Conservation (phyloP, 2,113 vertebrate genomes). For the Datnioides undecimradiatus region DNA sequence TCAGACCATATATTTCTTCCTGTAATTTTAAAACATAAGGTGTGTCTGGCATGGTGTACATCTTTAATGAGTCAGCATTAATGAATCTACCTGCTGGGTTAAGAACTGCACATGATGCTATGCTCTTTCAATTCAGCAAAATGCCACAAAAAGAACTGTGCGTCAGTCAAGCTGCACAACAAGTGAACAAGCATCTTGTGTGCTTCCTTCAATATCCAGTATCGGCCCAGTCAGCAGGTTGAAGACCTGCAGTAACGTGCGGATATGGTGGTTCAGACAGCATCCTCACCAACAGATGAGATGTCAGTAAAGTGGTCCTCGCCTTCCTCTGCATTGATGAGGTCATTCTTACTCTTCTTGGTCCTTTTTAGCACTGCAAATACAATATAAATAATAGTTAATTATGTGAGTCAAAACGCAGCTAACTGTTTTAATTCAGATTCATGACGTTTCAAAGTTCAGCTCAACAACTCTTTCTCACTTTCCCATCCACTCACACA, state of each 20-base stretch:
- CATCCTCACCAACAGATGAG: constrained; percentile 92
- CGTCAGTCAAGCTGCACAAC: not conserved
- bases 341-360: constrained; percentile 95
- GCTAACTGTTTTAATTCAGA: not conserved
- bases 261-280: constrained; percentile 6
- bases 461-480: not conserved
- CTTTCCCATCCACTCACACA: too few relatives aligned
- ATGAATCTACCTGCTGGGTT: too few relatives aligned
- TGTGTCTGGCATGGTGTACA: too few relatives aligned
- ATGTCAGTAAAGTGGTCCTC: constrained; percentile 97
- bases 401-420: not conserved
- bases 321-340: constrained; percentile 95
- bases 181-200: not conserved
- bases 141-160: not conserved
- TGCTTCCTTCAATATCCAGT: not conserved
- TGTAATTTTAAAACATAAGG: too few relatives aligned
- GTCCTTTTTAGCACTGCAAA: constrained; percentile 92
- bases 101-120: too few relatives aligned
- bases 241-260: not conserved
- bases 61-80: too few relatives aligned
- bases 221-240: too few relatives aligned
- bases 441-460: not conserved
- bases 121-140: not conserved
- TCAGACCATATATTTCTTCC: too few relatives aligned
- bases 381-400: not conserved